Evolutionary conservation across 2,888 invertebrate species (phyloP), one percentile per base, ranked within the genome.

Genomic region (Yponomeuta malinellus): DNA sequence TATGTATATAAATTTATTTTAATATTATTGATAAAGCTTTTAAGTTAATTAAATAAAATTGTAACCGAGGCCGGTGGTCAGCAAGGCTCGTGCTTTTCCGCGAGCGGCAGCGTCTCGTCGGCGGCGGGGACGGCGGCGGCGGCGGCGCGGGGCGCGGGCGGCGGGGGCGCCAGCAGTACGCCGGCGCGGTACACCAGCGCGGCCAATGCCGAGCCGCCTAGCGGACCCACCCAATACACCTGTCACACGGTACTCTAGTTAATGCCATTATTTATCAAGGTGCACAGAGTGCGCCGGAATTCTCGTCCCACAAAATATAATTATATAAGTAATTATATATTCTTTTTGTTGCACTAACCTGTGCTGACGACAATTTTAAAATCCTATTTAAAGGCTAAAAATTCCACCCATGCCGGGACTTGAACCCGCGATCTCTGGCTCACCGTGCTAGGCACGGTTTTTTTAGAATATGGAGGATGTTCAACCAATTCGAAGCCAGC

Each of bases 221-320:
- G 84, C 78, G 89, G 89, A 15, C 89, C 89, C 79, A 76, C 82
- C 89, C 89, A 89, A 85, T 89, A 89, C 80, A 95, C 87, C 94
- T 88, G 93, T 75, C n/a, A 78, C 78, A 71, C 68, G 15, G 43
- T 37, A 67, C 12, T 59, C 12, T 15, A 5, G 8, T 37, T 6
- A 31, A 67, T 43, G 67, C 3, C 33, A 31, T 67, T 37, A 37
- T 10, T 67, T 37, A 37, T 10, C 29, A n/a, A 37, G n/a, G 2
- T 12, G 43, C 43, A 43, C 33, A 67, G 9, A 9, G 0, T 12
- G 9, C 12, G 67, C 3, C 15, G 2, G 15, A 8, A 8, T 31
- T 29, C 3, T 31, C 31, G 65, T 2, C n/a, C 5, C 23, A 23
- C 23, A 23, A 23, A 0, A 23, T 23, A 23, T 23, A 23, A 23